These are phyloP conservation scores for Larimichthys polyactis DNA, from an alignment of 2,113 vertebrate species.

Conservation along the genomic window DNA sequence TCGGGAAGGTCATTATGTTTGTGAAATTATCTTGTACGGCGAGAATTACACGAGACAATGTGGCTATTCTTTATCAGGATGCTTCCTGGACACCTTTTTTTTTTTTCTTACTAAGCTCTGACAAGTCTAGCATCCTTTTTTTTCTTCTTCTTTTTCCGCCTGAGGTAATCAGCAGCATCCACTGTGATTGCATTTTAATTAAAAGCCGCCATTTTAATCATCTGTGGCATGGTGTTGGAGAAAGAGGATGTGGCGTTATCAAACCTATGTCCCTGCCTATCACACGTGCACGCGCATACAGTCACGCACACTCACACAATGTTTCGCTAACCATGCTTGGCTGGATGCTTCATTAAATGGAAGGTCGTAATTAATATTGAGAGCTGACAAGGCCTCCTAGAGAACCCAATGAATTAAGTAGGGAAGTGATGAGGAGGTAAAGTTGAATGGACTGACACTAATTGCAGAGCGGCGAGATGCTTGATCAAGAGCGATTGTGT, in stretches of 20 bases:
- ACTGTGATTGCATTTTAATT: constrained; percentile 80
- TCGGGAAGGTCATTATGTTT: constrained; percentile 38
- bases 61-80: constrained; percentile 32
- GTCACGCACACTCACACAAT: constrained; percentile 19
- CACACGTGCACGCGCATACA: constrained; percentile 13
- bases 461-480: constrained; percentile 63
- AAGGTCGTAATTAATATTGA: constrained; percentile 81
- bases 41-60: constrained; percentile 26
- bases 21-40: constrained; percentile 37
- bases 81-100: constrained; percentile 23
- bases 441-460: constrained; percentile 75
- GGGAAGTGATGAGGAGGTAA: constrained; percentile 74
- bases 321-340: constrained; percentile 63
- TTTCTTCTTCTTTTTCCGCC: constrained; percentile 19
- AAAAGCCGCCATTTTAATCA: constrained; percentile 80
- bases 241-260: constrained; percentile 70
- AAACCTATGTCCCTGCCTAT: constrained; percentile 60
- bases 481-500: constrained; percentile 52
- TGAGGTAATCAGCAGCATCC: constrained; percentile 73
- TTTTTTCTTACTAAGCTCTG: constrained; percentile 4
- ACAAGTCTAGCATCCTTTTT: constrained; percentile 18
- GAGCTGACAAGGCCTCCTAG: constrained; percentile 76
- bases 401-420: constrained; percentile 72
- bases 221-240: constrained; percentile 58
- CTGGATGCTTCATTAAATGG: constrained; percentile 77